Percentiles rank a stretch among this genome's conserved stretches.
phyloP scores from a whole-genome alignment of 2,797 vertebrate species.

The Sandelia bainsii region DNA sequence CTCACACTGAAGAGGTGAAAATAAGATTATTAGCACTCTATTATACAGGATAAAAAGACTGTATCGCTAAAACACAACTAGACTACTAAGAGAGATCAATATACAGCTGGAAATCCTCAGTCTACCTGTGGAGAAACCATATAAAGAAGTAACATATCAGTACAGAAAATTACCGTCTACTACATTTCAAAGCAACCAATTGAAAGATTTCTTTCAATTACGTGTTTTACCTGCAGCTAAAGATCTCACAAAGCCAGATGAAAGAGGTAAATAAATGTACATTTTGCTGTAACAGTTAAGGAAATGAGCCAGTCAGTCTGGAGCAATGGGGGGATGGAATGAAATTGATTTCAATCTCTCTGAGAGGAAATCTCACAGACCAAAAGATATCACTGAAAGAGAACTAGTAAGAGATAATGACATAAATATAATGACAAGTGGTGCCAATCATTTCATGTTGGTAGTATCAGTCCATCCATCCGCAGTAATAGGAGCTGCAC shows the following conservation, averaged over 20 bases:
- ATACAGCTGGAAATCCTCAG: not conserved
- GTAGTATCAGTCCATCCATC: conserved; percentile 47
- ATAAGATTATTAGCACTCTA: conserved; percentile 12
- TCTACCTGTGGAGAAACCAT: not conserved
- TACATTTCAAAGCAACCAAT: conserved; percentile 18
- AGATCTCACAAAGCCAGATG: conserved; percentile 22
- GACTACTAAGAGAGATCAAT: not conserved
- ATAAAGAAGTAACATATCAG: not conserved
- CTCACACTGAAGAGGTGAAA: conserved; percentile 21
- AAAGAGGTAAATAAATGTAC: conserved; percentile 57
- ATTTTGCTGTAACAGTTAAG: conserved; percentile 48
- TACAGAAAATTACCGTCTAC: conserved; percentile 6
- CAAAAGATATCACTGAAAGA: conserved; percentile 48
- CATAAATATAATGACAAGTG: conserved; percentile 49
- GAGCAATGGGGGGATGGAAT: conserved; percentile 43
- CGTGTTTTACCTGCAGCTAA: conserved; percentile 46
- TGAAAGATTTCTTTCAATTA: conserved; percentile 8
- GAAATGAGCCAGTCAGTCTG: conserved; percentile 67
- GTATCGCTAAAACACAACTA: not conserved
- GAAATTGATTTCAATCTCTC: conserved; percentile 65
- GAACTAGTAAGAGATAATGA: conserved; percentile 45
- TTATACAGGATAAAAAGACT: not conserved
- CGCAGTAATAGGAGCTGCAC: conserved; percentile 41
- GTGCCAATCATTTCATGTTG: conserved; percentile 49
- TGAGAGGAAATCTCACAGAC: conserved; percentile 58